A percentile compares a stretch with the other conserved stretches of the same genome.
phyloP scores from a whole-genome alignment of 2,888 invertebrate genomes.

The Chouioia cunea region DNA sequence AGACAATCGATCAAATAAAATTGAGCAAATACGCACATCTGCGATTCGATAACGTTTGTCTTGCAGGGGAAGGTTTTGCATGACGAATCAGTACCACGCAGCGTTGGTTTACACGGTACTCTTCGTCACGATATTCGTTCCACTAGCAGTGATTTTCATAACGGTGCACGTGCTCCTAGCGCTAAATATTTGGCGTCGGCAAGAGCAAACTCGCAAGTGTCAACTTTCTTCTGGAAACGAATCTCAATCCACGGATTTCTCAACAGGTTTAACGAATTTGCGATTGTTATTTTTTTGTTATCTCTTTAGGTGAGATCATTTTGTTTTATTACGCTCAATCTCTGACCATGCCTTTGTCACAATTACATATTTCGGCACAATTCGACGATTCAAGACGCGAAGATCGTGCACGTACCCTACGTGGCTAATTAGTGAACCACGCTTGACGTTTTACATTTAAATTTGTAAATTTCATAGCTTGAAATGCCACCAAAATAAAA shows the following conservation, averaged over 20 bases:
- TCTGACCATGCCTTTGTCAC: no score
- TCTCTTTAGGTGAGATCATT: no score
- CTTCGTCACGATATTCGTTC: slow-evolving; percentile 55
- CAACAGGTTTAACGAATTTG: slow-evolving; percentile 41
- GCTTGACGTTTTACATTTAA: no score
- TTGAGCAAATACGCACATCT: background rate
- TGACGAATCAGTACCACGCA: slow-evolving; percentile 46
- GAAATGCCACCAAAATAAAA: no score
- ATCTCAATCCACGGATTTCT: slow-evolving; percentile 49
- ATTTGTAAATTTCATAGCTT: no score
- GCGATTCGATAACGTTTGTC: background rate
- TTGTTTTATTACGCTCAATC: no score
- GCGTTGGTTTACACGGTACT: slow-evolving; percentile 51
- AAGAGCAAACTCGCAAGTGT: slow-evolving; percentile 46
- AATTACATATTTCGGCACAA: no score
- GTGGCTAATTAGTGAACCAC: no score
- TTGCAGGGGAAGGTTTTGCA: slow-evolving; percentile 33
- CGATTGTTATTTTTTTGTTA: no score
- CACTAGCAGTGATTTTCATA: slow-evolving; percentile 54
- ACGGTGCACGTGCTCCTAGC: slow-evolving; percentile 55
- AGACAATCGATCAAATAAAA: background rate
- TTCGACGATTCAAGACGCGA: no score
- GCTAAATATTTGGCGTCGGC: slow-evolving; percentile 53
- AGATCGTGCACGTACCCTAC: no score
- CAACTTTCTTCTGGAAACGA: slow-evolving; percentile 48